Conservation (phyloP, 2,797 vertebrate genomes). For the Hyperoplus immaculatus region DNA sequence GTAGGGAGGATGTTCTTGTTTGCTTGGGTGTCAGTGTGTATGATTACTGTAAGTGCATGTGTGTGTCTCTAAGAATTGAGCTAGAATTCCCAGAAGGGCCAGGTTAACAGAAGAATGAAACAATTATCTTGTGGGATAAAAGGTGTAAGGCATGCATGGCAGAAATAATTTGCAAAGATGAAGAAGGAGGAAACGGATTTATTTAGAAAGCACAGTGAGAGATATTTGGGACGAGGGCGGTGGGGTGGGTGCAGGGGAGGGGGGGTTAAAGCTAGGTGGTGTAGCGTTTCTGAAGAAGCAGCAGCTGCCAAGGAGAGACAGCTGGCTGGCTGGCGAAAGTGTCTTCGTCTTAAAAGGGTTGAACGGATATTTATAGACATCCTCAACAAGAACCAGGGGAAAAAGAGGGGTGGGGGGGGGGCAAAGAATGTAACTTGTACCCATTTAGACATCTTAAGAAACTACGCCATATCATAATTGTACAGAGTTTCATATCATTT, state of each 20-base stretch:
- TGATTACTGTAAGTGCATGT: background rate
- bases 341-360: constrained; percentile 81
- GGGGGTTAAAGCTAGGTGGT: constrained; percentile 43
- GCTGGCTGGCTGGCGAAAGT: constrained; percentile 63
- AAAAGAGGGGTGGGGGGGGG: background rate
- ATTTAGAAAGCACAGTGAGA: constrained; percentile 75
- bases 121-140: background rate
- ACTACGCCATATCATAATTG: constrained; percentile 5
- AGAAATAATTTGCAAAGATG: constrained; percentile 35
- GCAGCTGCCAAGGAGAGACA: constrained; percentile 79
- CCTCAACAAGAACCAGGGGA: constrained; percentile 41
- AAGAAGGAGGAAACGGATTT: constrained; percentile 71
- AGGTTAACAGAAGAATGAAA: background rate
- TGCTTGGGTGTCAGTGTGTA: background rate
- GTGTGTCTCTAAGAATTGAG: constrained; percentile 4
- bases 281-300: constrained; percentile 74
- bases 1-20: background rate
- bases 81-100: background rate
- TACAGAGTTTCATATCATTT: background rate
- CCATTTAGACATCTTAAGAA: constrained; percentile 26
- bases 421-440: constrained; percentile 7
- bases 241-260: background rate
- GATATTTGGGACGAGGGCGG: constrained; percentile 4
- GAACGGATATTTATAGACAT: constrained; percentile 81
- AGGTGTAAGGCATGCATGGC: constrained; percentile 6